A percentile compares a stretch with the other conserved stretches of the same genome.
phyloP scores from a whole-genome alignment of 2,888 invertebrate genomes.

The Steinernema hermaphroditum region DNA sequence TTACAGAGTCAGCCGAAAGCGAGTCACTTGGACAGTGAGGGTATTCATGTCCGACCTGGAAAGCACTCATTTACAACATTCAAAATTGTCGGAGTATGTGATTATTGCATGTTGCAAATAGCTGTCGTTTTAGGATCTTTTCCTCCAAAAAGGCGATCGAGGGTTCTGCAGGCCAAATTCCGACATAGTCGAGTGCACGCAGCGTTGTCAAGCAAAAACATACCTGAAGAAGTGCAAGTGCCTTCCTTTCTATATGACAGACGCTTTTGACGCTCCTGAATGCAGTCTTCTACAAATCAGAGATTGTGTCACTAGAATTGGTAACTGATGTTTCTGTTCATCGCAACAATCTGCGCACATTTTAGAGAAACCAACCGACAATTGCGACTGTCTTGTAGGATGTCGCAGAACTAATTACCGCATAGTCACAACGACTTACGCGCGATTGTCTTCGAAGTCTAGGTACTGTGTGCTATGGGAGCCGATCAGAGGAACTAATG shows the following conservation, averaged over 20 bases:
- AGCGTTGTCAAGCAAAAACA: not conserved
- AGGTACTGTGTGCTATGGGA: not conserved
- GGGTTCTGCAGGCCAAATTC: not conserved
- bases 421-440: not conserved
- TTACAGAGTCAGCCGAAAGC: not conserved
- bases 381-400: not conserved
- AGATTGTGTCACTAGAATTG: not conserved
- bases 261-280: not conserved
- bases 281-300: not conserved
- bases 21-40: not conserved
- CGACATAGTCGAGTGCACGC: not conserved
- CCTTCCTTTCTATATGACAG: slow-evolving; percentile 1
- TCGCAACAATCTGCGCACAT: not conserved
- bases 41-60: not conserved
- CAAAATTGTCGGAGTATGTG: not conserved
- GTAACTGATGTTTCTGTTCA: not conserved
- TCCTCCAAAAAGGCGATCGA: slow-evolving; percentile 7
- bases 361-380: not conserved
- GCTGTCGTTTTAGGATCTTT: not conserved
- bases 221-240: not conserved
- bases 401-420: not conserved
- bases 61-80: not conserved
- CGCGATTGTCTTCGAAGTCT: not conserved
- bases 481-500: no score
- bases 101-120: not conserved